Evolutionary conservation across 2,888 invertebrate genomes (phyloP), one percentile per base, ranked within the genome.

Genomic region (Drosophila siamana): DNA sequence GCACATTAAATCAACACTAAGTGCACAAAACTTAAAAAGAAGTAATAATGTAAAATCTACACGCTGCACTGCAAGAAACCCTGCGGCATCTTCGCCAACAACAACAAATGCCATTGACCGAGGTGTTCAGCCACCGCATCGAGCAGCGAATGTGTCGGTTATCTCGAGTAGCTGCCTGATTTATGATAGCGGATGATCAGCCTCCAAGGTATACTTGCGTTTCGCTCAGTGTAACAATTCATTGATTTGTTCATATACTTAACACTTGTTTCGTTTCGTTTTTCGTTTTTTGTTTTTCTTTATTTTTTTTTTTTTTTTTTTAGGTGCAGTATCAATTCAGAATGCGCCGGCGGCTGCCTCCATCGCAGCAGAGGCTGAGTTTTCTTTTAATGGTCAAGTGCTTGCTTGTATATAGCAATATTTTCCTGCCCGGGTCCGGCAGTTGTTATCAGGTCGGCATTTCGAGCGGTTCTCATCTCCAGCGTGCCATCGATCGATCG

Each of bases 371-470:
- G 16, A 50, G 33, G 19, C 47, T 57, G 57, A 48, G 38, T 59
- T 59, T 67, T 59, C 33, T 57, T 77, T 50, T 36, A 40, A 56
- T 67, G 44, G 48, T 66, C 36, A 59, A 63, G 57, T 67, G 59
- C 69, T 67, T 62, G 69, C n/a, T 33, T 33, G 33, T 33, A 33
- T 68, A 67, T 69, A 61, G 51, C 41, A 67, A 56, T 63, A 59
- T 68, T 62, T 67, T 54, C 56, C 71, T 69, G 69, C n/a, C 61
- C 30, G 72, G 72, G 66, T 56, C 63, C 63, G 71, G 63, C 87
- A 89, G 90, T 89, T 78, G 86, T 85, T 88, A 89, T 86, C 76
- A 86, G 77, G 77, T 71, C 89, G 79, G 72, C 87, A 75, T 33
- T 74, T 78, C 60, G 65, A 65, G 70, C 76, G 75, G 83, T 75